Evolutionary conservation across 2,888 invertebrate genomes (phyloP).

Genomic region (Apotomis betuletana): DNA sequence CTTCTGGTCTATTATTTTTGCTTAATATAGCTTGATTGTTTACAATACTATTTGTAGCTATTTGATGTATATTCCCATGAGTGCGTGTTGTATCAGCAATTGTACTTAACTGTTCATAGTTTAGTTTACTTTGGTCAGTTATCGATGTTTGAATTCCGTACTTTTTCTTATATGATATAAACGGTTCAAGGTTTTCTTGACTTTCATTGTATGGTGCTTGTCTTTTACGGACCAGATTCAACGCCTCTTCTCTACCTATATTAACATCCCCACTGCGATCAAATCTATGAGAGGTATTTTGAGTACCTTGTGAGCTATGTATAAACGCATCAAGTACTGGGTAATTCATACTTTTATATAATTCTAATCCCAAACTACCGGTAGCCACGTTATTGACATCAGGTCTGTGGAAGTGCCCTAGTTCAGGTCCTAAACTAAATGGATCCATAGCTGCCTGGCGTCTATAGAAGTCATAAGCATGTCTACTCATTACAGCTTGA

Average conservation of each 20-base stretch:
- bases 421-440: background rate
- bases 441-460: background rate
- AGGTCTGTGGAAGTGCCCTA: background rate
- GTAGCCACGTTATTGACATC: background rate
- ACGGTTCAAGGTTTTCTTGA: background rate
- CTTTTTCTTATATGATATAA: background rate
- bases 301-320: too few relatives aligned
- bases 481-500: background rate
- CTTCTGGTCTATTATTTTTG: background rate
- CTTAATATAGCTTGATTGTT: background rate
- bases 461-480: background rate
- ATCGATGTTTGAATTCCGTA: background rate
- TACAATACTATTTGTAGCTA: background rate
- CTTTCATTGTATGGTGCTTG: background rate
- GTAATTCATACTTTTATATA: slow-evolving; percentile 1
- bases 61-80: background rate
- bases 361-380: background rate
- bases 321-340: background rate
- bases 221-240: slow-evolving; percentile 1
- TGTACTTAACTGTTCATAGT: background rate
- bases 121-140: background rate
- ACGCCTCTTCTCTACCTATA: background rate
- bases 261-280: background rate
- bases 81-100: background rate
- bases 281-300: background rate